Base-by-base conservation (phyloP, 1,140 invertebrate genomes). In the Portunus trituberculatus region DNA sequence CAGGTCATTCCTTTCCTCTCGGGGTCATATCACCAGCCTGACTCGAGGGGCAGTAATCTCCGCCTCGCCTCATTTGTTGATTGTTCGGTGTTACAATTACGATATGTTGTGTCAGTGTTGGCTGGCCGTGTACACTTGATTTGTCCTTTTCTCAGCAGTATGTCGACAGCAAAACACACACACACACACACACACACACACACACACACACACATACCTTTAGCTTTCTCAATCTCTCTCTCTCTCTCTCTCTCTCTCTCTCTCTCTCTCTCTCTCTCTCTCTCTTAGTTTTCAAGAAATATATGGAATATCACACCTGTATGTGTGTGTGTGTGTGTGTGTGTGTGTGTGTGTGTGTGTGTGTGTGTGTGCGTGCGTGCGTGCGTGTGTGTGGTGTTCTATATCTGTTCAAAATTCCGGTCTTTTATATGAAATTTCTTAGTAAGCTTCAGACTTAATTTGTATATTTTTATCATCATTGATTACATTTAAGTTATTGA, bases 401-500 rank as follows among this genome's bases (percentile, higher is more conserved):
- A 31, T 91, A 86, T 28, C 83, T 31, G 83, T 31, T 10, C 31
- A 16, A 86, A 32, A 86, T 32, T 31, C 32, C 20, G 14, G 83
- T 10, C 14, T 31, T 83, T 14, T 39, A 39, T 39, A 39, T 14
- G 86, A 25, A 45, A 32, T 88, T 88, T 32, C 46, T 31, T 28
- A 32, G 31, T 88, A 88, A 28, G 29, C 86, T 88, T 88, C 29
- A 32, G 86, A 31, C 48, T n/a, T 59, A 76, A 92, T 67, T 67
- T 91, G 3, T 67, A 67, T 91, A 67, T n/a, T 10, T 91, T 91
- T 76, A 48, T 91, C 48, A 28, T 67, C 39, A 67, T 39, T 93
- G 28, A 86, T 93, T 93, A 86, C 31, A 46, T 86, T 93, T 93
- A 86, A 20, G 46, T 84, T 93, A 86, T 48, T 48, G 45, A 84